Conservation (phyloP, 2,113 vertebrate species). For the Cathartes aura region DNA sequence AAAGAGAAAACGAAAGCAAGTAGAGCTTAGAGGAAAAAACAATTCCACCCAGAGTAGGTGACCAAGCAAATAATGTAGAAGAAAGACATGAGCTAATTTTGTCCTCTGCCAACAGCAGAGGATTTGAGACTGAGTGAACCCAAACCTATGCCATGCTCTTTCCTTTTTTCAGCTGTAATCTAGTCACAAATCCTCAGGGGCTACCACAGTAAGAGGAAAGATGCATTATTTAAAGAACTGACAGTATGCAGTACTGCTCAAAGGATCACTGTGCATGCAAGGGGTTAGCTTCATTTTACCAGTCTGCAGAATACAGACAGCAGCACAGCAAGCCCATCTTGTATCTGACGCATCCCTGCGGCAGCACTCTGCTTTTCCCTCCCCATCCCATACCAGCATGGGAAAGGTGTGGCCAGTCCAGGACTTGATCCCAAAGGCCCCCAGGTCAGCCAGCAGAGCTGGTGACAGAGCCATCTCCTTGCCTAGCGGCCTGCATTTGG, state of each 20-base stretch:
- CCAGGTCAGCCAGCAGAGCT: not conserved
- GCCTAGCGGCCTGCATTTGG: not conserved
- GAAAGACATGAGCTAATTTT: not conserved
- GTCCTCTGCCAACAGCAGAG: not conserved
- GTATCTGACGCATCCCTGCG: rapidly evolving
- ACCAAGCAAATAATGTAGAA: not conserved
- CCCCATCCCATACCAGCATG: rapidly evolving
- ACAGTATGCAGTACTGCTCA: rapidly evolving
- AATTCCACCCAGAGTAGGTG: not conserved
- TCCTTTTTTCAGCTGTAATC: not conserved
- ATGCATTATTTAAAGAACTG: not conserved
- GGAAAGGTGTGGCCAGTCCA: rapidly evolving
- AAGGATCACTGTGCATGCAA: rapidly evolving
- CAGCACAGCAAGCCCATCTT: not conserved
- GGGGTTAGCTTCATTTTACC: not conserved
- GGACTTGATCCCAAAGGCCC: rapidly evolving
- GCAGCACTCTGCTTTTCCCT: not conserved
- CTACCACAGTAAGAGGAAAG: not conserved
- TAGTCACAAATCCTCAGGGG: not conserved
- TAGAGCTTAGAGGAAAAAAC: not conserved
- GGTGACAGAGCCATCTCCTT: not conserved
- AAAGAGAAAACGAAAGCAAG: not conserved
- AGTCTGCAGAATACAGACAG: not conserved
- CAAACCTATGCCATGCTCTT: not conserved
- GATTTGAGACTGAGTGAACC: rapidly evolving